Evolutionary conservation across 2,113 vertebrate genomes (phyloP), one percentile per base, ranked within the genome.

Genomic region (Anolis carolinensis): DNA sequence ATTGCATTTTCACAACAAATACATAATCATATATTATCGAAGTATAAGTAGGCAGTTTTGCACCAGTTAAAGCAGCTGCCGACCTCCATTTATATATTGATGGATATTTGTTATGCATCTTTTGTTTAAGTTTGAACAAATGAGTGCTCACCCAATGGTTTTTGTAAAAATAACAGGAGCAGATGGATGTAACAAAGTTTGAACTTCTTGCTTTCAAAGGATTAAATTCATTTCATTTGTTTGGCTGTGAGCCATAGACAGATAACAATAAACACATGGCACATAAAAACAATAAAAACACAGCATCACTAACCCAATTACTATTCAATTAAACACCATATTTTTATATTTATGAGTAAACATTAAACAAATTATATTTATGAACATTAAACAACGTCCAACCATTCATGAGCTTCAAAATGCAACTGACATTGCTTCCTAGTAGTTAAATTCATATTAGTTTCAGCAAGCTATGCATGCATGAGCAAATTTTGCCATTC

Each of bases 161-260:
- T 93, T 86, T 89, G 81, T 79, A 44, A 87, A 86, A 91, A 83
- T 87, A 82, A 79, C 27, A 90, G 77, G n/a, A 85, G 67, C 90
- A 94, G 90, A 91, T 93, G 86, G 91, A 86, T 81, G 89, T 82
- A 80, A 27, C 87, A 89, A 89, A 92, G 92, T 76, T 30, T 30
- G 88, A 34, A 78, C 85, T 85, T 92, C 83, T 87, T 90, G 71
- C 93, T 93, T 94, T 90, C 71, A 91, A 91, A 87, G 83, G 63
- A 36, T 85, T 67, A 34, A 9, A 78, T 85, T 77, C 9, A 50
- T n/a, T 84, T 65, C 25, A 84, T 75, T 74, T 34, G 48, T 72
- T 73, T 78, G 74, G 75, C n/a, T 20, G 25, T 30, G 32, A 50
- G 30, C 44, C 73, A 68, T 65, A 48, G 10, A 67, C 25, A 27